These are phyloP conservation scores for Phortica okadai DNA, from an alignment of 2,888 invertebrate species.

Conservation along the genomic window DNA sequence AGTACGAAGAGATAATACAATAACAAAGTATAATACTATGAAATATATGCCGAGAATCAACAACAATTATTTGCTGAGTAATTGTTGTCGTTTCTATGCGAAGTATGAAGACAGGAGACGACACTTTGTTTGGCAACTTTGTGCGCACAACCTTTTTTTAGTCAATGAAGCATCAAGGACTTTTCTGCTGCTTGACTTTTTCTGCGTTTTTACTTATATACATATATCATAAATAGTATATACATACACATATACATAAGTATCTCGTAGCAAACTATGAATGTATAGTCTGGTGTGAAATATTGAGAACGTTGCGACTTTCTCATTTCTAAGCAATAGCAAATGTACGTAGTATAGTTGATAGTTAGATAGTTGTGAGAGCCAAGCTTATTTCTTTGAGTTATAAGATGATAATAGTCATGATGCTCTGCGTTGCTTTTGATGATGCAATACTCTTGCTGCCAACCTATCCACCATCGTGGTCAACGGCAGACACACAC, in stretches of 20 bases:
- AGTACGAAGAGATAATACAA: background rate
- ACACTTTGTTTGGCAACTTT: background rate
- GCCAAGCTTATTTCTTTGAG: background rate
- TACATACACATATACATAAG: background rate
- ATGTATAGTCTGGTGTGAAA: too few species aligned
- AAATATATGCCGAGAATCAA: constrained; percentile 35
- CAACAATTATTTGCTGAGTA: constrained; percentile 55
- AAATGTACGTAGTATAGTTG: background rate
- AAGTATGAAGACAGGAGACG: background rate
- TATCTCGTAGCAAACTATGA: background rate
- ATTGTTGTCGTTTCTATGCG: constrained; percentile 40
- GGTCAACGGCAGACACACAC: background rate
- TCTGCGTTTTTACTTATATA: background rate
- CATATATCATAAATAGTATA: background rate
- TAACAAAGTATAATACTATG: background rate
- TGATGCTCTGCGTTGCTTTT: constrained; percentile 8
- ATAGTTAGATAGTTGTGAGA: background rate
- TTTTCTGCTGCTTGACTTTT: constrained; percentile 59
- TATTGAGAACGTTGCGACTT: background rate
- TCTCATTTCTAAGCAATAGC: background rate
- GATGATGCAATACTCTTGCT: constrained; percentile 27
- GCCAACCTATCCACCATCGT: background rate
- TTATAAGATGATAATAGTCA: constrained; percentile 10
- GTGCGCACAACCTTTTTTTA: constrained; percentile 53
- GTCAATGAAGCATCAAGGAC: constrained; percentile 70